Conservation (phyloP, 2,113 vertebrate species). For the Sceloporus tristichus region DNA sequence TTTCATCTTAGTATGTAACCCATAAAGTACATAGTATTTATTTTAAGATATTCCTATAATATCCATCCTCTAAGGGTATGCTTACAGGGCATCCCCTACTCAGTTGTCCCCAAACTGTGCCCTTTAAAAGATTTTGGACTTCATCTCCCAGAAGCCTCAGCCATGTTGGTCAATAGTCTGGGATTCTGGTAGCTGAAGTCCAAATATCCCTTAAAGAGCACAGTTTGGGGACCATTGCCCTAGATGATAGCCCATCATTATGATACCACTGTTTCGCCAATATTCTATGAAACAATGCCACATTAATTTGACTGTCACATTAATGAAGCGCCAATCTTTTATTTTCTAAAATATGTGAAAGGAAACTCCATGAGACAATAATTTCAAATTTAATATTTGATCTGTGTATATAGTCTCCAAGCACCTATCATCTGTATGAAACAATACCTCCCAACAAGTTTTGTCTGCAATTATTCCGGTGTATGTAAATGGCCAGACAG, state of each 20-base stretch:
- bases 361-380: constrained; percentile 14
- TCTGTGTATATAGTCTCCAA: not conserved
- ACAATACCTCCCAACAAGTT: not conserved
- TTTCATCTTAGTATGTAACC: not conserved
- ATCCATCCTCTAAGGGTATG: constrained; percentile 32
- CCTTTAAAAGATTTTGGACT: too few relatives aligned
- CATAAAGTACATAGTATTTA: constrained; percentile 47
- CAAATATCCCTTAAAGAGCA: too few relatives aligned
- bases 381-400: constrained; percentile 43
- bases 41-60: constrained; percentile 38
- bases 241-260: constrained; percentile 20
- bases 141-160: too few relatives aligned
- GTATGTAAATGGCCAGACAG: constrained; percentile 5
- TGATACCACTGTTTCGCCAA: constrained; percentile 64
- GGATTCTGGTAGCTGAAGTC: too few relatives aligned
- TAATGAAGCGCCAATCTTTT: constrained; percentile 55
- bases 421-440: not conserved
- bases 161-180: too few relatives aligned
- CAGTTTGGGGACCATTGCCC: constrained; percentile 3
- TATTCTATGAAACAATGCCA: constrained; percentile 45
- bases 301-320: constrained; percentile 60
- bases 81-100: too few relatives aligned
- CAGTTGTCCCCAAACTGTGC: too few relatives aligned
- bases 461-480: constrained; percentile 1
- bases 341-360: constrained; percentile 54